These are phyloP conservation scores for Polyommatus iphigenia DNA, from an alignment of 2,888 invertebrate genomes.

Conservation along the genomic window DNA sequence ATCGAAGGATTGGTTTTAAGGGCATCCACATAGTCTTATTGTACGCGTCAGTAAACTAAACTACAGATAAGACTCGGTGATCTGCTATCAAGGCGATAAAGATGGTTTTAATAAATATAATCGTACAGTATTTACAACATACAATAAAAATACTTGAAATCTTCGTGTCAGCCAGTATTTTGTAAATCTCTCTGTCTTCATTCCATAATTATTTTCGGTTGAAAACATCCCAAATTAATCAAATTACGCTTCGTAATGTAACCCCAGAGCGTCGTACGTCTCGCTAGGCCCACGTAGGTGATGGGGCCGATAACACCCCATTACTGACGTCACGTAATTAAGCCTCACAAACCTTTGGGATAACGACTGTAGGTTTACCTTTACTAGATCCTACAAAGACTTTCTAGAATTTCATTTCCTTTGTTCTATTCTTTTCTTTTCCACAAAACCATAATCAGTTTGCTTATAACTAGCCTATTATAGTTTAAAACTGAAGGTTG, in stretches of 20 bases:
- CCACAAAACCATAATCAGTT: background rate
- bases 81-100: too few relatives aligned
- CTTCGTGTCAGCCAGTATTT: background rate
- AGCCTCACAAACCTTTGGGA: background rate
- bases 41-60: too few relatives aligned
- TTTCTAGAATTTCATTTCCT: background rate
- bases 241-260: background rate
- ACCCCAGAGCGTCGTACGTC: background rate
- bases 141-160: background rate
- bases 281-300: background rate
- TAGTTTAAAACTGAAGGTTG: too few relatives aligned
- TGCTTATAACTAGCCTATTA: too few relatives aligned
- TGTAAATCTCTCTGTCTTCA: background rate
- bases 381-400: background rate
- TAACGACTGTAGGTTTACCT: background rate
- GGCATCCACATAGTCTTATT: too few relatives aligned
- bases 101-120: too few relatives aligned
- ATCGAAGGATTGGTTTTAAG: too few relatives aligned
- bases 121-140: too few relatives aligned
- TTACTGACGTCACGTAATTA: slow-evolving; percentile 14
- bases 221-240: background rate
- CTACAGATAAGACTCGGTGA: too few relatives aligned
- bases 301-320: background rate
- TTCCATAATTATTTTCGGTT: background rate
- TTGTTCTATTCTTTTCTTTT: background rate